Evolutionary conservation across 2,797 vertebrate species (phyloP).

Genomic region (Lithobates pipiens): DNA sequence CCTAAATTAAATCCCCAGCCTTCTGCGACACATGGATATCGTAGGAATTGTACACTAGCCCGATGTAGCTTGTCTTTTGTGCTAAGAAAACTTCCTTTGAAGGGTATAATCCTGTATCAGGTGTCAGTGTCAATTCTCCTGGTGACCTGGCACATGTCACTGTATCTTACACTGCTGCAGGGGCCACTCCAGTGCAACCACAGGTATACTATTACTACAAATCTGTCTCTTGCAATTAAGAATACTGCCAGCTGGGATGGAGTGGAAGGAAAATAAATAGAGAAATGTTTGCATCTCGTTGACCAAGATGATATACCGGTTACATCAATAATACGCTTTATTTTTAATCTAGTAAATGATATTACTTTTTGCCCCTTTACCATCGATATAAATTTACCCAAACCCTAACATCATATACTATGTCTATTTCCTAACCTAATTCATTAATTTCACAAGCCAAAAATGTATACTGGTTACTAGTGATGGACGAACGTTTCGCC

Average conservation of each 20-base stretch:
- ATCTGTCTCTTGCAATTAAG: constrained; percentile 33
- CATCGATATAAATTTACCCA: not conserved
- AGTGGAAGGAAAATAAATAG: not conserved
- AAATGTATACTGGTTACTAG: too few species aligned
- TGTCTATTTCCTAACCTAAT: too few species aligned
- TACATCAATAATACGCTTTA: not conserved
- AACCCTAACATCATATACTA: too few species aligned
- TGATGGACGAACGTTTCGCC: too few species aligned
- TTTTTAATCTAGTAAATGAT: not conserved
- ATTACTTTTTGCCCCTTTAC: not conserved
- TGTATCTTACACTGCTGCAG: constrained; percentile 28
- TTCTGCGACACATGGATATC: constrained; percentile 6
- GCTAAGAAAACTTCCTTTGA: constrained; percentile 48
- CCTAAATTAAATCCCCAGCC: constrained; percentile 29
- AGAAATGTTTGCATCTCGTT: not conserved
- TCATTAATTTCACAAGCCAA: too few species aligned
- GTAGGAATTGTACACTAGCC: constrained; percentile 15
- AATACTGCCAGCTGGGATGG: not conserved
- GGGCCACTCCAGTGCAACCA: constrained; percentile 21
- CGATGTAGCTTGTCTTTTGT: constrained; percentile 7
- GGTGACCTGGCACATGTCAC: constrained; percentile 41
- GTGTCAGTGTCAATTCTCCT: constrained; percentile 52
- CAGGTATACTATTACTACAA: constrained; percentile 12
- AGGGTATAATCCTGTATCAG: constrained; percentile 44
- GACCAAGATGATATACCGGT: not conserved